Base-by-base conservation (phyloP, 2,888 invertebrate species). In the Petrolisthes cinctipes region DNA sequence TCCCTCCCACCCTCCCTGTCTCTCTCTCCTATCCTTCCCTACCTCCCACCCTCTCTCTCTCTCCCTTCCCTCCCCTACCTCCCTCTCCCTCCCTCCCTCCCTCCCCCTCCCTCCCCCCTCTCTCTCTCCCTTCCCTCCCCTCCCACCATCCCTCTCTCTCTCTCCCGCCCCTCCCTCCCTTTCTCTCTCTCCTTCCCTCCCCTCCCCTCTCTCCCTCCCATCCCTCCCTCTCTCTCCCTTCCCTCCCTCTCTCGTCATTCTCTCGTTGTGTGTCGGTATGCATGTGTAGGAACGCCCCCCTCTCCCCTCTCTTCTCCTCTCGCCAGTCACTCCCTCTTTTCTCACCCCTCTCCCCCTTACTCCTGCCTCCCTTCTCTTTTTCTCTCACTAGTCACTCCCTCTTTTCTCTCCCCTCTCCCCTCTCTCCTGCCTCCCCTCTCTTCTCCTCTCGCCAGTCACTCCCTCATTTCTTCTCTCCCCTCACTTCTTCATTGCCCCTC, bases 1-100 rank as follows among this genome's bases (percentile, higher is more conserved):
- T 37, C 66, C 23, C 23, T 20, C 23, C 9, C 81, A 6, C 61
- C 23, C 61, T 6, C 81, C 9, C 61, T 81, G 23, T 61, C 66
- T 61, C 81, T 81, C 81, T 81, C 81, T 20, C 61, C 61, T 54
- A 61, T 68, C 14, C 66, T 37, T 51, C 68, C 68, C 51, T 68
- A 68, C 51, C 7, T n/a, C n/a, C 56, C 11, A 14, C 23, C 7
- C 53, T 37, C 51, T 54, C 54, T 54, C 54, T 54, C 51, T 37
- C 17, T 61, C 37, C 61, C 17, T n/a, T 54, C 73, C 23, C 53
- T 68, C 68, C 71, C 68, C 53, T 53, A 11, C 66, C 11, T 37
- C 5, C 53, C 37, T 37, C 9, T 17, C 37, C 11, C 78, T 78
- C 78, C 6, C 78, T 51, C 9, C 7, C n/a, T 6, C 20, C 7